These are phyloP conservation scores for Habropoda laboriosa DNA, from an alignment of 1,140 invertebrate species.

Conservation along the genomic window DNA sequence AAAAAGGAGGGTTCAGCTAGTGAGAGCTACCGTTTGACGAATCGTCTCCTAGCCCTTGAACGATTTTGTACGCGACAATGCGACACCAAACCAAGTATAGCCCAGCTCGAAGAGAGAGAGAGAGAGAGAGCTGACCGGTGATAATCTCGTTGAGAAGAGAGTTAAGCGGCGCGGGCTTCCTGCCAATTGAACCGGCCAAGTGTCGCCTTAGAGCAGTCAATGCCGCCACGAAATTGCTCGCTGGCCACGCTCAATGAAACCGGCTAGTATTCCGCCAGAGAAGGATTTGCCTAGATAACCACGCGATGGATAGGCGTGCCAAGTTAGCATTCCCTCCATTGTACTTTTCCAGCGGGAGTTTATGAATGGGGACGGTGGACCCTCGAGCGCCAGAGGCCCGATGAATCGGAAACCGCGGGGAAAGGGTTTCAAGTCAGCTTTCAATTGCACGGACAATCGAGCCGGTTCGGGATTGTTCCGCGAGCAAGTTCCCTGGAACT, in stretches of 20 bases:
- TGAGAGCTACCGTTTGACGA: slow-evolving; percentile 24
- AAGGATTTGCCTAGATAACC: slow-evolving; percentile 70
- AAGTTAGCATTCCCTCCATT: slow-evolving; percentile 31
- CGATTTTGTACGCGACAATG: slow-evolving; percentile 47
- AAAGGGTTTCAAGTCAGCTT: slow-evolving; percentile 47
- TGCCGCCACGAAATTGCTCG: slow-evolving; percentile 69
- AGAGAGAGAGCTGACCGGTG: slow-evolving; percentile 61
- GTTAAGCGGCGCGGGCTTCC: slow-evolving; percentile 76
- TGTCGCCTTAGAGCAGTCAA: slow-evolving; percentile 67
- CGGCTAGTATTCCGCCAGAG: slow-evolving; percentile 48
- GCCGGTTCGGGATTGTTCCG: slow-evolving; percentile 11
- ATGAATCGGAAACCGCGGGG: slow-evolving; percentile 54
- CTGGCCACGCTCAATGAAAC: slow-evolving; percentile 67
- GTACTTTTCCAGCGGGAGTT: slow-evolving; percentile 32
- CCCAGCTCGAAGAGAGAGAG: slow-evolving; percentile 35
- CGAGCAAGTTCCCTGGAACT: slow-evolving; percentile 47
- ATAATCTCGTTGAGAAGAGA: slow-evolving; percentile 75
- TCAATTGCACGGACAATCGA: slow-evolving; percentile 54
- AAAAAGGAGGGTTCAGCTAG: slow-evolving; percentile 22
- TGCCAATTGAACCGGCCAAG: slow-evolving; percentile 76
- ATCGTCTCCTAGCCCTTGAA: slow-evolving; percentile 26
- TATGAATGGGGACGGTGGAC: slow-evolving; percentile 52
- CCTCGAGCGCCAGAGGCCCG: slow-evolving; percentile 21
- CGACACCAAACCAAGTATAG: slow-evolving; percentile 37
- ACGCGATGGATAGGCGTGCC: slow-evolving; percentile 51